Conservation (phyloP, 1,140 invertebrate genomes). For the Tetramorium simillimum region DNA sequence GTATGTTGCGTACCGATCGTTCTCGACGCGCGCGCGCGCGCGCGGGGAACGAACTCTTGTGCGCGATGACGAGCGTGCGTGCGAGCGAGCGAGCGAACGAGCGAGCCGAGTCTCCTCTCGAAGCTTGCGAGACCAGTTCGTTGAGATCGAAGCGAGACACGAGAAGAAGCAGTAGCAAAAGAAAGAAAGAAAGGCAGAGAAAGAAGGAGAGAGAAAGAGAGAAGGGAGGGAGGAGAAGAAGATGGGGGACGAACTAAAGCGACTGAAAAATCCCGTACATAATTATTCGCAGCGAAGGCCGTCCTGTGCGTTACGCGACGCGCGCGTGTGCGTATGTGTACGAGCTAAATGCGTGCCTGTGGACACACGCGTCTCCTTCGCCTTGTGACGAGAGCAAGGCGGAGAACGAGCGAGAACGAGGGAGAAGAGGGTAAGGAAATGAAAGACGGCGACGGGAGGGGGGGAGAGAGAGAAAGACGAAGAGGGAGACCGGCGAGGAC, state of each 20-base stretch:
- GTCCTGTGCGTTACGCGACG: constrained; percentile 77
- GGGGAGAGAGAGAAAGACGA: background rate
- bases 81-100: background rate
- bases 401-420: background rate
- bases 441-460: background rate
- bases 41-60: constrained; percentile 65
- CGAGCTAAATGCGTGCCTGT: constrained; percentile 49
- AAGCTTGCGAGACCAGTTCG: constrained; percentile 70
- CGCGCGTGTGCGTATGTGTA: constrained; percentile 40
- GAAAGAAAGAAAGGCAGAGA: background rate
- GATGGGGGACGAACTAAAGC: constrained; percentile 1
- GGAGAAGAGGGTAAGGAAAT: constrained; percentile 25
- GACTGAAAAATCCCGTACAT: constrained; percentile 79
- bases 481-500: constrained; percentile 61
- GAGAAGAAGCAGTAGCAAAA: constrained; percentile 4
- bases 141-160: constrained; percentile 29
- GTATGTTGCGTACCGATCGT: constrained; percentile 49
- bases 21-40: constrained; percentile 15
- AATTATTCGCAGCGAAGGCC: constrained; percentile 81
- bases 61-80: constrained; percentile 58
- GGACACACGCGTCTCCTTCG: constrained; percentile 51
- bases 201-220: background rate
- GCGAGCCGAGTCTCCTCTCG: constrained; percentile 44
- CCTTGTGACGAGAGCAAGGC: constrained; percentile 33
- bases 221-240: too few relatives aligned